Conservation (phyloP, 2,888 invertebrate genomes). For the Lampropteryx suffumata region DNA sequence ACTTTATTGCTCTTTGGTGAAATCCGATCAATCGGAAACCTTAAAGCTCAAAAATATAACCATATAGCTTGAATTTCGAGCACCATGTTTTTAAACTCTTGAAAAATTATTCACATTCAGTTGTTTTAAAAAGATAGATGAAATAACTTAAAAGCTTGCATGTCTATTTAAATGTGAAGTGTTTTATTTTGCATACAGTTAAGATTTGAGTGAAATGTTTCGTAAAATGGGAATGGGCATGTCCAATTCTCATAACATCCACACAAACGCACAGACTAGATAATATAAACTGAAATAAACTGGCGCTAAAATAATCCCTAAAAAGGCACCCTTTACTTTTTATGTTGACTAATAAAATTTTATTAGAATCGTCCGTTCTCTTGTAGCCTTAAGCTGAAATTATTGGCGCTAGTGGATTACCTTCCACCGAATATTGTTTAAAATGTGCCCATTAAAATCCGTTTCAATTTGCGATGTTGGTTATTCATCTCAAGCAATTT, state of each 20-base stretch:
- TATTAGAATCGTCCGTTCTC: constrained; percentile 36
- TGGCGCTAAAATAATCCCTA: constrained; percentile 34
- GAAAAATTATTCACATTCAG: no score
- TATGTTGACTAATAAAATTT: constrained; percentile 36
- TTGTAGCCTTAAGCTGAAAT: constrained; percentile 33
- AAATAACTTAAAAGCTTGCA: not conserved
- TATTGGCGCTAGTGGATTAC: constrained; percentile 32
- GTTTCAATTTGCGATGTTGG: constrained; percentile 24
- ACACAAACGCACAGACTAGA: constrained; percentile 23
- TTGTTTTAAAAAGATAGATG: not conserved
- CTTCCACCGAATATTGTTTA: constrained; percentile 27
- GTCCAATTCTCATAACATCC: constrained; percentile 27
- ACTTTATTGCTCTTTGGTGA: not conserved
- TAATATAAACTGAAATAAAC: constrained; percentile 28
- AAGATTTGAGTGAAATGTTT: constrained; percentile 11
- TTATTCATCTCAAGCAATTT: constrained; percentile 21
- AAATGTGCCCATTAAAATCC: constrained; percentile 20
- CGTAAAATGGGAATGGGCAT: constrained; percentile 23
- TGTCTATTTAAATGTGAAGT: not conserved
- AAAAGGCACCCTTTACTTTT: constrained; percentile 37
- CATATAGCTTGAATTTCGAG: no score
- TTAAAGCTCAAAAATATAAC: no score
- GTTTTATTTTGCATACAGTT: not conserved
- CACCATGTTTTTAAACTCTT: no score
- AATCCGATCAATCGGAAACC: no score